A percentile compares a stretch with the other conserved stretches of the same genome.
These are phyloP conservation scores for Takifugu flavidus DNA, from an alignment of 2,113 vertebrate genomes.

Conservation along the genomic window DNA sequence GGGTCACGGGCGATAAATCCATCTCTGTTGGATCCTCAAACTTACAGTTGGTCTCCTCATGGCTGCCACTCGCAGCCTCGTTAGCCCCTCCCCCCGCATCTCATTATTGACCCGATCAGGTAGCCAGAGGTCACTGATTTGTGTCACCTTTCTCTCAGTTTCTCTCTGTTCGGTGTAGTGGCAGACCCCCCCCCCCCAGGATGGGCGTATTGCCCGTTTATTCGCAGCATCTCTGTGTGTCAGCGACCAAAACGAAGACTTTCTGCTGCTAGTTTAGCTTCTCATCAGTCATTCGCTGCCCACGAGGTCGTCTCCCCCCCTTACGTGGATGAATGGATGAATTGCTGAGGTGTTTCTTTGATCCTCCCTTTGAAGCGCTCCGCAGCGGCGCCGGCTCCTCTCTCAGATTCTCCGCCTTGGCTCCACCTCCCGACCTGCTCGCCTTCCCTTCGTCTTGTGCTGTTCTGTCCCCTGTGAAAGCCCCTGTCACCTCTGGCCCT, in stretches of 20 bases:
- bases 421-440: conserved; percentile 40
- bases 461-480: conserved; percentile 71
- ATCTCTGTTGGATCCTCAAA: conserved; percentile 8
- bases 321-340: conserved; percentile 40
- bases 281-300: conserved; percentile 60
- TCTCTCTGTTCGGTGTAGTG: conserved; percentile 14
- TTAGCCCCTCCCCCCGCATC: conserved; percentile 69
- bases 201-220: too few species aligned
- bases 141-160: conserved; percentile 55
- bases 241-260: conserved; percentile 16
- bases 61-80: conserved; percentile 56
- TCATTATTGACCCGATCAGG: conserved; percentile 68
- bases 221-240: not conserved
- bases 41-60: conserved; percentile 33
- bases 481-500: conserved; percentile 73
- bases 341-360: conserved; percentile 44
- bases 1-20: not conserved
- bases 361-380: conserved; percentile 51
- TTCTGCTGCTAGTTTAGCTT: conserved; percentile 44
- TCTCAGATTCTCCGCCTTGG: conserved; percentile 41
- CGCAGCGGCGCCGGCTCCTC: conserved; percentile 33
- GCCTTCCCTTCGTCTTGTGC: conserved; percentile 52
- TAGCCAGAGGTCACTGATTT: conserved; percentile 66
- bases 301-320: conserved; percentile 35
- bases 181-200: not conserved